These are phyloP conservation scores for Thaleichthys pacificus DNA, from an alignment of 2,797 vertebrate genomes.

Conservation along the genomic window DNA sequence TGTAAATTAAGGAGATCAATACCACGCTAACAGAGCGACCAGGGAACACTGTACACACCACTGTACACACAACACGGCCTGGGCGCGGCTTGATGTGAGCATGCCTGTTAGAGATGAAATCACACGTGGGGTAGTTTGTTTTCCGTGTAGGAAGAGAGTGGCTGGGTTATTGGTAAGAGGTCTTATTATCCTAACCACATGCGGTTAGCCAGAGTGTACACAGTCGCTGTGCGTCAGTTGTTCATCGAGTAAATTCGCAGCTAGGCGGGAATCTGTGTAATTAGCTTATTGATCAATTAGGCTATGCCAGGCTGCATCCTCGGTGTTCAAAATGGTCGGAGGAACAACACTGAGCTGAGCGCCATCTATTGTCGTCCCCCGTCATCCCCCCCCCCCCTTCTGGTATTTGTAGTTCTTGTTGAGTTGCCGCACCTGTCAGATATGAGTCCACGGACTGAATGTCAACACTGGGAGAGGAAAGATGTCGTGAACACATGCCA, in stretches of 20 bases:
- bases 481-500: conserved; percentile 61
- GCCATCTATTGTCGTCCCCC: background rate
- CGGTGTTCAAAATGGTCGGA: conserved; percentile 14
- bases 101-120: conserved; percentile 70
- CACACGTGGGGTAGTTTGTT: conserved; percentile 62
- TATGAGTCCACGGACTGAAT: conserved; percentile 55
- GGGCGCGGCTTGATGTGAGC: conserved; percentile 58
- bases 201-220: conserved; percentile 16
- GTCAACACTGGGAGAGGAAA: conserved; percentile 51
- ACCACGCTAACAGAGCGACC: conserved; percentile 46
- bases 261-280: conserved; percentile 47
- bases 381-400: no score
- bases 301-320: conserved; percentile 20
- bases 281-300: conserved; percentile 53
- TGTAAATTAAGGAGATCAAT: conserved; percentile 23
- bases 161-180: background rate
- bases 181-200: conserved; percentile 4
- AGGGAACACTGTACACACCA: conserved; percentile 60
- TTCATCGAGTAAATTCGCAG: conserved; percentile 30
- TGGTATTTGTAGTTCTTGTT: conserved; percentile 19
- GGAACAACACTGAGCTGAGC: background rate
- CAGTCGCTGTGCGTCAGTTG: conserved; percentile 23
- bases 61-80: conserved; percentile 65
- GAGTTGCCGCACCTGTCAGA: conserved; percentile 21
- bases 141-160: conserved; percentile 60